Percentiles rank a stretch among this genome's conserved stretches.
Conservation (phyloP, 2,888 invertebrate genomes). For the Ditylenchus weischeri region DNA sequence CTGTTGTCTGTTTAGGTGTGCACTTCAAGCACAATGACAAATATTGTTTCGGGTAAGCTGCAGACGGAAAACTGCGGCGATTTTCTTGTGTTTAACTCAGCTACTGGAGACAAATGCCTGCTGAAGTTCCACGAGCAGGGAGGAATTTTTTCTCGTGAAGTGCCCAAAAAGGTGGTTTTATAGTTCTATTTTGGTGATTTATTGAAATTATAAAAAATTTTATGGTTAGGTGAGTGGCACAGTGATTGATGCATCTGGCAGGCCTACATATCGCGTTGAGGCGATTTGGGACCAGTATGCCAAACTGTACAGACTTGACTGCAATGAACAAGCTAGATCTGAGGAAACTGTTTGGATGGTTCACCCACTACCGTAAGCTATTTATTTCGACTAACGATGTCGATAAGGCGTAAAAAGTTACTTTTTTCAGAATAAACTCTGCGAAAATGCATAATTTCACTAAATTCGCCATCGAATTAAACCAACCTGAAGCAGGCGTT, state of each 20-base stretch:
- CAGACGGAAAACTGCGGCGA: constrained; percentile 99
- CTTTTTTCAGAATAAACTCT: constrained; percentile 64
- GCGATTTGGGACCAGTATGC: constrained; percentile 85
- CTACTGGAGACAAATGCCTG: constrained; percentile 84
- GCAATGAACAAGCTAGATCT: constrained; percentile 67
- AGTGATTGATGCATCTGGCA: constrained; percentile 65
- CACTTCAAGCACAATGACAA: constrained; percentile 28
- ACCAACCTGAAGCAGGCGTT: constrained; percentile 83
- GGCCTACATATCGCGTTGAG: constrained; percentile 68
- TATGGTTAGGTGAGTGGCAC: constrained; percentile 70
- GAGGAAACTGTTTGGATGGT: constrained; percentile 79
- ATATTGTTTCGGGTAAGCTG: constrained; percentile 71
- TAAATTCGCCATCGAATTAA: constrained; percentile 85
- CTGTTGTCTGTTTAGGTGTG: constrained; percentile 16
- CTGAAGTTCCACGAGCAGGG: constrained; percentile 88
- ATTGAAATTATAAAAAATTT: neutral
- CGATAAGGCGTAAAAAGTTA: neutral
- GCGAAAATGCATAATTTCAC: constrained; percentile 87
- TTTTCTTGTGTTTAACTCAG: constrained; percentile 87
- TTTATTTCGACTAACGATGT: neutral
- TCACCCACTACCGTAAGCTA: constrained; percentile 64
- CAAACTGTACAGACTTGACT: constrained; percentile 77
- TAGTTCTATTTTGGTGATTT: neutral
- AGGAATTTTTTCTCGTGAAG: constrained; percentile 92
- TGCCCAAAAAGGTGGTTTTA: constrained; percentile 74